These are phyloP conservation scores for Galeopterus variegatus DNA, from an alignment of 2,113 vertebrate genomes.

Conservation along the genomic window DNA sequence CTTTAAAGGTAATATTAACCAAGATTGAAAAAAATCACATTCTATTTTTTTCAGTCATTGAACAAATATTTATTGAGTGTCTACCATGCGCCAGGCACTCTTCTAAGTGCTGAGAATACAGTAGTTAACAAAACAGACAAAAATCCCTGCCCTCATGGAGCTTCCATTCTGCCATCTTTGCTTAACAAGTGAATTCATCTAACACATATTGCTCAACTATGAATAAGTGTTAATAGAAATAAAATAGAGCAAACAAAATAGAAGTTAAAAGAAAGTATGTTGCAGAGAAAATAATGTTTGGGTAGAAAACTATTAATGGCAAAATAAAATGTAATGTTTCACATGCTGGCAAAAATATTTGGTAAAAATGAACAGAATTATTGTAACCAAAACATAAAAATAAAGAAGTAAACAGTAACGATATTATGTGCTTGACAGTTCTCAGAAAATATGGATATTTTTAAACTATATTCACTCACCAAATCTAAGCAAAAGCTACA, in stretches of 20 bases:
- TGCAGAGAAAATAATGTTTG: conserved; percentile 13
- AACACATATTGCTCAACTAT: neutral
- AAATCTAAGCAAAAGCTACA: conserved; percentile 21
- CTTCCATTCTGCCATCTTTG: neutral
- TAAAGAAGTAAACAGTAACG: conserved; percentile 14
- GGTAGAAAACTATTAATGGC: neutral
- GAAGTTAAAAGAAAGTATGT: neutral
- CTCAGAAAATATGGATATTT: neutral
- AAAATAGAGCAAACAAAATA: conserved; percentile 26
- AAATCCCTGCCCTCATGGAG: neutral
- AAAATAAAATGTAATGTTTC: neutral
- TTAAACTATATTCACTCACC: neutral
- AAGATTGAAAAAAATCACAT: neutral
- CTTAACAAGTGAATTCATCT: neutral
- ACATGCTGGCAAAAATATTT: neutral
- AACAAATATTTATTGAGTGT: neutral
- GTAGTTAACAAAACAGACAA: neutral
- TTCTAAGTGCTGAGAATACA: neutral
- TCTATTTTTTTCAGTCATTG: conserved; percentile 1
- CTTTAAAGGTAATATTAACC: conserved; percentile 1
- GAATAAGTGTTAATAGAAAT: neutral
- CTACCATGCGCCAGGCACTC: neutral
- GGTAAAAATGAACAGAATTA: neutral
- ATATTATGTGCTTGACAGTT: neutral
- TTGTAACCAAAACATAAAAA: neutral